Evolutionary conservation across 2,888 invertebrate genomes (phyloP), one percentile per base, ranked within the genome.

Genomic region (Ecliptopera silaceata): DNA sequence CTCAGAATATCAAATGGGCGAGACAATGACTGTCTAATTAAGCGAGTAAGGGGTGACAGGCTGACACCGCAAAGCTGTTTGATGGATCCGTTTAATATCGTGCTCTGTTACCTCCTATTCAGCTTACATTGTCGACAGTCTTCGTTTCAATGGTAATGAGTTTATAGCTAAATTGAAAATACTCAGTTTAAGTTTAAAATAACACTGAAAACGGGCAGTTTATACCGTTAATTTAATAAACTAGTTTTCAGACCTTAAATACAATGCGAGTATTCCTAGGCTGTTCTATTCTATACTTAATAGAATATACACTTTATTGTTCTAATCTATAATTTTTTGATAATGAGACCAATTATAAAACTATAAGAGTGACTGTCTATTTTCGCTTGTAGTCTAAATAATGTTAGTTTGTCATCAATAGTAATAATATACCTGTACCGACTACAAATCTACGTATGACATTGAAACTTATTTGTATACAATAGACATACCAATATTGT

Each of bases 81-180:
- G 90, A 91, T 89, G 84, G 90, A 91, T 90, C 86, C 80, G 63
- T 90, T 86, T 88, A 90, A 90, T 90, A 88, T 83, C 74, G 75
- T 73, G 77, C 77, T 74, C 75, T 66, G 75, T 71, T 75, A 72
- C 69, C 68, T 66, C 65, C 68, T 57, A 61, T 63, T 66, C 61
- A 72, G 74, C 68, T 70, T 68, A 75, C 67, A 64, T 68, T 68
- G 66, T 70, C 71, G 70, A 72, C 68, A 43, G 53, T 75, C 71
- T 75, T 71, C 70, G 79, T 79, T 79, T 71, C 71, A 77, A 75
- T 70, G 70, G 71, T 70, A 69, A 66, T 63, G 36, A 57, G 44
- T 54, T 63, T 61, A 53, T 51, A 50, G 63, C 59, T 57, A 39
- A 57, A 57, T 52, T 57, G 32, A 43, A 52, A 47, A n/a, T 32